Evolutionary conservation across 2,888 invertebrate genomes (phyloP), one percentile per base, ranked within the genome.

Genomic region (Gryllus longicercus): DNA sequence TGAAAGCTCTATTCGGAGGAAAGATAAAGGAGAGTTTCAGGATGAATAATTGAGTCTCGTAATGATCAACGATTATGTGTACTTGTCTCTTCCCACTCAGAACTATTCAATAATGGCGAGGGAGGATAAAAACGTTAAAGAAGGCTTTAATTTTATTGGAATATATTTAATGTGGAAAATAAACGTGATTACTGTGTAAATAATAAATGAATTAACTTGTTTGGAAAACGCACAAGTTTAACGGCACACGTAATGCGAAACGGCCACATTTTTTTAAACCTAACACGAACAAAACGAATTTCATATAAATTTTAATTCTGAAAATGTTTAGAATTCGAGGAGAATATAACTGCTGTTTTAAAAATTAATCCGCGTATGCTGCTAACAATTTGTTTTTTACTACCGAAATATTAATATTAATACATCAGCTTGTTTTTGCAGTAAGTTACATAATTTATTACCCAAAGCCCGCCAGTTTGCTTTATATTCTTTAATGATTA

Each of bases 401-500:
- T 63, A 18, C 63, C n/a, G 2, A 18, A 63, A 18, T 63, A 63
- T 63, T 3, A 63, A 63, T 63, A 63, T 63, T 63, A 63, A 63
- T 63, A n/a, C n/a, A 63, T 63, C n/a, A 18, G n/a, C 63, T 63
- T 63, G 16, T 63, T 63, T 63, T 63, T 63, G 14, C 16, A 63
- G 14, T 63, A 14, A n/a, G n/a, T 18, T 63, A 18, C 63, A 63
- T 63, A 18, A 63, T 63, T 63, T 63, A 63, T 63, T 18, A 18
- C 4, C 63, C 16, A 63, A n/a, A 63, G 8, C 63, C n/a, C n/a
- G 14, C 12, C 63, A 63, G 63, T 63, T 63, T 63, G n/a, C 0
- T 63, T 63, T 63, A 63, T n/a, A 63, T 63, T 63, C 63, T 63
- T 63, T 63, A 63, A 63, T 63, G 16, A 63, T 63, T 63, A 63